Conservation (phyloP, 35 echinoderm and acorn worm genomes). For the Diadema setosum region DNA sequence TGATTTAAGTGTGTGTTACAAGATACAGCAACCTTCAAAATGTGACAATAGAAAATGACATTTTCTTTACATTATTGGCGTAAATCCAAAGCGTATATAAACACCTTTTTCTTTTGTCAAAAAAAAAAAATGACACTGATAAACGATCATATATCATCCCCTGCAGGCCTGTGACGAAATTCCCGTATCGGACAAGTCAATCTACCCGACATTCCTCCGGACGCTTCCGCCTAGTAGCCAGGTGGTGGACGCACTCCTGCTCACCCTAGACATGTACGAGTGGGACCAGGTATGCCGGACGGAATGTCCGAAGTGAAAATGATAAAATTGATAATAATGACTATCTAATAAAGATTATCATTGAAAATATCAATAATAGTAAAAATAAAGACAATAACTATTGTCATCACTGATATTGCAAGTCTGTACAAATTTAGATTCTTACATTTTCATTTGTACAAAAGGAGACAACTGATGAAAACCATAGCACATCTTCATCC, state of each 20-base stretch:
- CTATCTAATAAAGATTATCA: neutral
- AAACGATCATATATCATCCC: neutral
- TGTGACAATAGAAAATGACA: no score
- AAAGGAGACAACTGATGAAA: no score
- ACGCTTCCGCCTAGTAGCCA: constrained; percentile 56
- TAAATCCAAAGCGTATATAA: no score
- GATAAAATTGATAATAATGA: no score
- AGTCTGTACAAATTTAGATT: neutral
- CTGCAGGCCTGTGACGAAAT: constrained; percentile 81
- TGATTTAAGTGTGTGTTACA: no score
- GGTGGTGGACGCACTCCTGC: constrained; percentile 38
- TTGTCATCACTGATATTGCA: neutral
- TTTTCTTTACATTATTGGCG: no score
- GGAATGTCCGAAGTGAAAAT: neutral
- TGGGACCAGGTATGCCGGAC: constrained; percentile 77
- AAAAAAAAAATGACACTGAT: no score
- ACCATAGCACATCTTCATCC: no score
- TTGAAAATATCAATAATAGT: neutral
- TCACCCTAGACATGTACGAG: constrained; percentile 60
- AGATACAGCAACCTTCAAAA: no score
- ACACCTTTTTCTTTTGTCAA: no score
- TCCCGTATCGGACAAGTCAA: constrained; percentile 56
- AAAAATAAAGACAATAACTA: neutral
- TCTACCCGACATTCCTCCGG: constrained; percentile 83
- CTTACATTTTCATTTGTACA: no score